Conservation (phyloP, 2,113 vertebrate genomes). For the Cavia porcellus region DNA sequence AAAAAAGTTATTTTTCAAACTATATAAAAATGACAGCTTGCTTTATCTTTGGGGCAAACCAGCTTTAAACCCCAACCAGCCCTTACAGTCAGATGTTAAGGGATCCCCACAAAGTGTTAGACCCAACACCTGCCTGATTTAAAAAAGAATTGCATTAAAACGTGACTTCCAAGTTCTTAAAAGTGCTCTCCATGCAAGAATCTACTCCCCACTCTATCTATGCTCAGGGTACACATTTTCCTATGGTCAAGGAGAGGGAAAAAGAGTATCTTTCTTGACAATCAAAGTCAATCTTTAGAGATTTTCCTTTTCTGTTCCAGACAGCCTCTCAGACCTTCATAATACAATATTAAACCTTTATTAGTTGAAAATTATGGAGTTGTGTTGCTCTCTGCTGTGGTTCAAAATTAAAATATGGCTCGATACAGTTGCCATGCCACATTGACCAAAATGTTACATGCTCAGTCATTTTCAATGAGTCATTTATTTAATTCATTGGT, state of each 20-base stretch:
- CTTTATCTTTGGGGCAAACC: neutral
- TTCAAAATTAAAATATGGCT: conserved; percentile 45
- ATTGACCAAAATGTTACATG: conserved; percentile 56
- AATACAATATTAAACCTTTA: conserved; percentile 28
- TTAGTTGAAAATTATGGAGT: conserved; percentile 12
- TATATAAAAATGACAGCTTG: neutral
- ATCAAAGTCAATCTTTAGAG: neutral
- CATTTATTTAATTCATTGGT: conserved; percentile 64
- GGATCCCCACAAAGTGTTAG: neutral
- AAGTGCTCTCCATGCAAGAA: neutral
- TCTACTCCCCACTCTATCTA: neutral
- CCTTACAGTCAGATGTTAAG: neutral
- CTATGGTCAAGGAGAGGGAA: neutral
- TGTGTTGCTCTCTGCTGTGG: conserved; percentile 7
- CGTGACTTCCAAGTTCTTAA: neutral
- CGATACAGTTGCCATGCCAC: neutral
- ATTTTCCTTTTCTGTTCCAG: neutral
- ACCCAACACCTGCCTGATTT: neutral
- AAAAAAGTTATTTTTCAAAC: neutral
- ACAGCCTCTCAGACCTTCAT: neutral
- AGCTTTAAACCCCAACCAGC: neutral
- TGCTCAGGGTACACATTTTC: neutral
- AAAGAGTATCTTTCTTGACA: neutral
- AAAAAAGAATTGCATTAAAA: neutral
- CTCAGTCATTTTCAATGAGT: conserved; percentile 71